Base-by-base conservation (phyloP, 2,113 vertebrate species). In the Xyliphius kryptos region DNA sequence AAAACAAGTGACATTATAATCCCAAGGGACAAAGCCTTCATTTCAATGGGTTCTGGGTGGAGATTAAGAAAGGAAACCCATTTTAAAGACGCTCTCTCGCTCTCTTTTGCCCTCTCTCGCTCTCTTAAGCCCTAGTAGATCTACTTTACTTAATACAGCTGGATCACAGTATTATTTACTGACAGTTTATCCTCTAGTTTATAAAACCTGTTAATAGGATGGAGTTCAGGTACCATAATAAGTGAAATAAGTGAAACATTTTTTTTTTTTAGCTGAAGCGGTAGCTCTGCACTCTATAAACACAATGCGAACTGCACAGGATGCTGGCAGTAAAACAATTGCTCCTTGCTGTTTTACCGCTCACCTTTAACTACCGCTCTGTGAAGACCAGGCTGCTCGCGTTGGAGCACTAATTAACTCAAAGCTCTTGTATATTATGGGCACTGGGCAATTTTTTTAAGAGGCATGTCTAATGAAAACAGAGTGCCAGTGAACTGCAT, bases 1-100 rank as follows among this genome's bases (percentile, higher is more conserved):
- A 88, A 82, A 84, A 85, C 85, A 87, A 85, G 85, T 86, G 82
- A 86, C 83, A 87, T 85, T 87, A 79, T 89, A 85, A 88, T 87
- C 86, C 84, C 56, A 37, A 78, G 81, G 82, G 83, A 87, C 83
- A 87, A 86, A 85, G 81, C 74, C 77, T 77, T 80, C 81, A 85
- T 86, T 81, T 82, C 66, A 72, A 60, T 69, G 55, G 69, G 70
- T 74, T 78, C 73, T 75, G 71, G 71, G 73, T 76, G 73, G 68
- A 79, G 56, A 72, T 80, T 69, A 75, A 75, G 74, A 77, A 77
- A 68, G 72, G 82, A 82, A 80, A 72, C 84, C 81, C 79, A 68
- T 81, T 83, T 85, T 79, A 82, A 80, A 77, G 77, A 71, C 84
- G 82, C 10, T 44, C 19, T 10, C 21, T 48, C 50, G 15, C 40